phyloP scores from a whole-genome alignment of 2,888 invertebrate species.

The Synergus itoensis region DNA sequence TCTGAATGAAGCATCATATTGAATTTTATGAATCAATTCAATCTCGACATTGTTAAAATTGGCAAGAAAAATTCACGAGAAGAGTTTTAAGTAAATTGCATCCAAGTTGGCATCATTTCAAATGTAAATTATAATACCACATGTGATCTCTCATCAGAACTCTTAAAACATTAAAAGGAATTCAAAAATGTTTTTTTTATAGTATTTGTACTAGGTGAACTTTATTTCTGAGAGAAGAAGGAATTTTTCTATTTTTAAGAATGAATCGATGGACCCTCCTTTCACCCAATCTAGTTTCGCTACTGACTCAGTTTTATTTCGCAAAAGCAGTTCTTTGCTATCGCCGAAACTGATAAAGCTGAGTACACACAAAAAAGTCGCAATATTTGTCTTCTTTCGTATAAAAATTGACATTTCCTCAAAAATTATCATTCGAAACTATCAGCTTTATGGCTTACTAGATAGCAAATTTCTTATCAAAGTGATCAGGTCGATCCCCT shows the following conservation, averaged over 20 bases:
- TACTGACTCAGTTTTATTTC: conserved; percentile 31
- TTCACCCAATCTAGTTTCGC: conserved; percentile 40
- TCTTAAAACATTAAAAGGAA: neutral
- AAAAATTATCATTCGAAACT: conserved; percentile 25
- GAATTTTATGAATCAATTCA: neutral
- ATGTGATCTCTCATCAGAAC: conserved; percentile 59
- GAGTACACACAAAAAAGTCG: conserved; percentile 12
- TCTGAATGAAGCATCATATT: neutral
- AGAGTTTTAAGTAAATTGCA: conserved; percentile 55
- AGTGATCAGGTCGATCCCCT: neutral
- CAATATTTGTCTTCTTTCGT: neutral
- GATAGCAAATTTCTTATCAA: conserved; percentile 24
- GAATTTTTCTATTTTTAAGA: conserved; percentile 21
- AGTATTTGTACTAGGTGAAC: neutral
- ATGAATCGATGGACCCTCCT: conserved; percentile 6
- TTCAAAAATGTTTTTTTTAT: neutral
- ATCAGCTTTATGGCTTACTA: conserved; percentile 23
- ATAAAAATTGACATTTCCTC: conserved; percentile 8
- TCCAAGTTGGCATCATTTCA: conserved; percentile 65
- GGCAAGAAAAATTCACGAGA: neutral
- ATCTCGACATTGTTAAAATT: neutral
- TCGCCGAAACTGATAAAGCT: conserved; percentile 35
- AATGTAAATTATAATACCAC: conserved; percentile 63
- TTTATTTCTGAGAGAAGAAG: neutral
- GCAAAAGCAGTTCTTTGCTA: conserved; percentile 39